Percentiles rank a stretch among this genome's conserved stretches.
These are phyloP conservation scores for Cephus runcator DNA, from an alignment of 2,888 invertebrate genomes.

Conservation along the genomic window DNA sequence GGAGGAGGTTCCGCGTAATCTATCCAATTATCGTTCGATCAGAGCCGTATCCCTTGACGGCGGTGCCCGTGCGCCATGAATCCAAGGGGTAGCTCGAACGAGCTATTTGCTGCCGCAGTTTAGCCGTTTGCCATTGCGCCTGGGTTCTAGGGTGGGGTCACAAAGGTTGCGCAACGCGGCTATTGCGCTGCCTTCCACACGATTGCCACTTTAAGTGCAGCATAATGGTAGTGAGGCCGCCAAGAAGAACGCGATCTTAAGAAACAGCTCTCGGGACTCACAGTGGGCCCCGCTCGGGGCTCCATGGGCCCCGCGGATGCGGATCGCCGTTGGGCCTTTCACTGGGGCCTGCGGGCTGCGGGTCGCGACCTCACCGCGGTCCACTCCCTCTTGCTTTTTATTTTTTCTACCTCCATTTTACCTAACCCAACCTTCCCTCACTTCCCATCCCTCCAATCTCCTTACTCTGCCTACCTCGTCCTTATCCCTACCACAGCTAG, in stretches of 20 bases:
- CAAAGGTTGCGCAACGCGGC: constrained; percentile 47
- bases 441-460: constrained; percentile 30
- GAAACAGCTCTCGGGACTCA: constrained; percentile 48
- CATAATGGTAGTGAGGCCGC: constrained; percentile 46
- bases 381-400: constrained; percentile 55
- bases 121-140: constrained; percentile 5
- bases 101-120: constrained; percentile 3
- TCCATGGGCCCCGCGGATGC: constrained; percentile 37
- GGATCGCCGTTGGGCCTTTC: constrained; percentile 63
- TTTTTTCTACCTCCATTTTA: constrained; percentile 37
- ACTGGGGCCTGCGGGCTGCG: constrained; percentile 59
- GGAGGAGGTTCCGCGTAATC: constrained; percentile 62
- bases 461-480: constrained; percentile 10
- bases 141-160: constrained; percentile 42
- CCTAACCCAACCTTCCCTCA: constrained; percentile 11
- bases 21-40: constrained; percentile 64
- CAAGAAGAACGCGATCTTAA: constrained; percentile 56
- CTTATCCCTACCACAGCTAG: constrained; percentile 34
- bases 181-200: constrained; percentile 45
- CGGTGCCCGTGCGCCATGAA: constrained; percentile 15
- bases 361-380: constrained; percentile 63
- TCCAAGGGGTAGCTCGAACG: constrained; percentile 5
- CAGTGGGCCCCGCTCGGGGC: constrained; percentile 22
- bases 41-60: constrained; percentile 33
- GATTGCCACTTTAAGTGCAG: constrained; percentile 58